Percentiles rank a stretch among this genome's conserved stretches.
phyloP scores from a whole-genome alignment of 2,113 vertebrate species.

The Nycticryphes semicollaris region DNA sequence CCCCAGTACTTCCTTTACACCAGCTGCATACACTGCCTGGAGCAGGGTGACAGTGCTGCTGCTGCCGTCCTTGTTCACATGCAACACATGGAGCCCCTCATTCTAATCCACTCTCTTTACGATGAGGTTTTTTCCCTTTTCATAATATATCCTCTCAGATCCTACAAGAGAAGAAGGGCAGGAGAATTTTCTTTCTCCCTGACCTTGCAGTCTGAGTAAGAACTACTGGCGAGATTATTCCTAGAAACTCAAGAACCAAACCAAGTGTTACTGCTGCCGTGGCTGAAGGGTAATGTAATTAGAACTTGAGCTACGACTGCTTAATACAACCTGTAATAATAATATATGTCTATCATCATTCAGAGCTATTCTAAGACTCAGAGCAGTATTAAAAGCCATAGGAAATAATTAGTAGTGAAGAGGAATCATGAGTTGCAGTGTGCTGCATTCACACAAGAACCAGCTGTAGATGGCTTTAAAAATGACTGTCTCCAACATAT shows the following conservation, averaged over 20 bases:
- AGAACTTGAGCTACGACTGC: slow-evolving; percentile 26
- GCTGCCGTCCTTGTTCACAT: neutral
- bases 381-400: slow-evolving; percentile 46
- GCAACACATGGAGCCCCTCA: accelerated
- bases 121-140: neutral
- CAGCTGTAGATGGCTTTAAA: slow-evolving; percentile 1
- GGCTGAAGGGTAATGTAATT: slow-evolving; percentile 19
- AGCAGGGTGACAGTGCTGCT: neutral
- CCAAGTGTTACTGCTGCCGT: slow-evolving; percentile 43
- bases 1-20: neutral
- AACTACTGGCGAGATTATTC: neutral
- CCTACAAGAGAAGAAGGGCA: neutral
- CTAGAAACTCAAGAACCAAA: neutral
- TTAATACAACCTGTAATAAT: slow-evolving; percentile 30
- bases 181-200: neutral
- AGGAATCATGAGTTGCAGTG: slow-evolving; percentile 8
- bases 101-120: neutral
- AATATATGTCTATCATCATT: slow-evolving; percentile 40
- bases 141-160: neutral
- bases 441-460: slow-evolving; percentile 28
- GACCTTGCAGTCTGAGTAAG: neutral
- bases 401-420: slow-evolving; percentile 56
- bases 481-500: slow-evolving; percentile 22
- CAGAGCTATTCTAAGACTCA: slow-evolving; percentile 7
- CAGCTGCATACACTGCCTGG: neutral